Evolutionary conservation across 53 echinoderm and acorn worm species (phyloP).

Genomic region (Paracentrotus lividus): DNA sequence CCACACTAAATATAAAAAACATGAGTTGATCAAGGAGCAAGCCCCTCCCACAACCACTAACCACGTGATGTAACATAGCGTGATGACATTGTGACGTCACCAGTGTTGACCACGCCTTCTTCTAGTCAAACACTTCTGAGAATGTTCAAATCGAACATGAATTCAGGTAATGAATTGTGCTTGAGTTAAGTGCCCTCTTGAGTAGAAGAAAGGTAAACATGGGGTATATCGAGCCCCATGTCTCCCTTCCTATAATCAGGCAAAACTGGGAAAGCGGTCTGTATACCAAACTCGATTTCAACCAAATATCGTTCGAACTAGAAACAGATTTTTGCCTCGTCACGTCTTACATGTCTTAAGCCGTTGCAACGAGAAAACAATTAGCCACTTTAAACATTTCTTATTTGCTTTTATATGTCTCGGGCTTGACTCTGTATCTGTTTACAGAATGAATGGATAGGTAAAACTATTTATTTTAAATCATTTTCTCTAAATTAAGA

Average conservation of each 20-base stretch:
- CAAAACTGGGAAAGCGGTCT: neutral
- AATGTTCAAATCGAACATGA: neutral
- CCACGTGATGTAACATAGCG: neutral
- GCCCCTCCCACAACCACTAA: neutral
- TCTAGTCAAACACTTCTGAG: neutral
- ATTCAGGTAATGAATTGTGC: neutral
- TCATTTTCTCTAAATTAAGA: neutral
- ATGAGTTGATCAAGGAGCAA: neutral
- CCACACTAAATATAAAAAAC: too few relatives aligned
- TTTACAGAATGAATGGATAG: neutral
- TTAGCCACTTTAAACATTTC: too few relatives aligned
- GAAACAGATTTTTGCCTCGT: too few relatives aligned
- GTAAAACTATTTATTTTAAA: neutral
- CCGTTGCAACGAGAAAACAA: too few relatives aligned
- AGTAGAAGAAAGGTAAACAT: neutral
- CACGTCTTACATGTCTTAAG: too few relatives aligned
- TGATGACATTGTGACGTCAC: neutral
- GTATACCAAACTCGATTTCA: neutral
- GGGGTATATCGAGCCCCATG: neutral
- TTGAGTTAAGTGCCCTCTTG: neutral
- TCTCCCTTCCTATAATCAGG: neutral
- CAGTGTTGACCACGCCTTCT: constrained; percentile 23
- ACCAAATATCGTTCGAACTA: neutral
- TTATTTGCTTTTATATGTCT: too few relatives aligned
- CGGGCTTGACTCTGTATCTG: neutral